A percentile compares a stretch with the other conserved stretches of the same genome.
phyloP scores from a whole-genome alignment of 2,113 vertebrate species.

The Peromyscus polionotus region DNA sequence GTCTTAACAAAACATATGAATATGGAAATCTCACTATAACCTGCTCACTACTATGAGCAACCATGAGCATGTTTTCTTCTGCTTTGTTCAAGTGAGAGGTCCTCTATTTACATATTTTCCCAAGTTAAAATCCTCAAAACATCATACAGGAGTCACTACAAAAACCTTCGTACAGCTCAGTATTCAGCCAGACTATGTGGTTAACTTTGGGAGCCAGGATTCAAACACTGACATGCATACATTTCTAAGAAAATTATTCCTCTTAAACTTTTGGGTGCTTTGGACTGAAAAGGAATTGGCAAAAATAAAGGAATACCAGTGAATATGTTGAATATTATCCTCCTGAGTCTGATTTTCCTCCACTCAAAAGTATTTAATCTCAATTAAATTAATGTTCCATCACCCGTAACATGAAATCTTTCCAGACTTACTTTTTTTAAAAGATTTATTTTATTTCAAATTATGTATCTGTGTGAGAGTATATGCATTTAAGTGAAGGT shows the following conservation, averaged over 20 bases:
- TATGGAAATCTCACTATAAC: not conserved
- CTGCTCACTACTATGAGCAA: not conserved
- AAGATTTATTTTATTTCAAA: not conserved
- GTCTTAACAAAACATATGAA: not conserved
- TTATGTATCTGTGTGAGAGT: not conserved
- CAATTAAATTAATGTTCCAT: not conserved
- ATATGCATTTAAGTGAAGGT: too few species aligned
- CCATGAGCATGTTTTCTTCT: not conserved
- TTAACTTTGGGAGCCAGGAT: not conserved
- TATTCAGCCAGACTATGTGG: not conserved
- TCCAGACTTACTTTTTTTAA: not conserved
- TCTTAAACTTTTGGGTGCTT: not conserved
- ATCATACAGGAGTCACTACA: not conserved
- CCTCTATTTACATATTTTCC: not conserved
- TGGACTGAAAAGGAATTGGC: not conserved
- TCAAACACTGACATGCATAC: not conserved
- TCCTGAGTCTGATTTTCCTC: not conserved
- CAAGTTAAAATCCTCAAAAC: not conserved
- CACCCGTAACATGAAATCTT: not conserved
- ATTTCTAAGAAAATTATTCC: not conserved
- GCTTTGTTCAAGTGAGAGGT: not conserved
- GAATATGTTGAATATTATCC: not conserved
- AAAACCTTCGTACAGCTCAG: not conserved
- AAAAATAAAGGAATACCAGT: not conserved
- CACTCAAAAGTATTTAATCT: conserved; percentile 14